A percentile compares a stretch with the other conserved stretches of the same genome.
Conservation (phyloP, 2,888 invertebrate genomes). For the Eudasyphora cyanicolor region DNA sequence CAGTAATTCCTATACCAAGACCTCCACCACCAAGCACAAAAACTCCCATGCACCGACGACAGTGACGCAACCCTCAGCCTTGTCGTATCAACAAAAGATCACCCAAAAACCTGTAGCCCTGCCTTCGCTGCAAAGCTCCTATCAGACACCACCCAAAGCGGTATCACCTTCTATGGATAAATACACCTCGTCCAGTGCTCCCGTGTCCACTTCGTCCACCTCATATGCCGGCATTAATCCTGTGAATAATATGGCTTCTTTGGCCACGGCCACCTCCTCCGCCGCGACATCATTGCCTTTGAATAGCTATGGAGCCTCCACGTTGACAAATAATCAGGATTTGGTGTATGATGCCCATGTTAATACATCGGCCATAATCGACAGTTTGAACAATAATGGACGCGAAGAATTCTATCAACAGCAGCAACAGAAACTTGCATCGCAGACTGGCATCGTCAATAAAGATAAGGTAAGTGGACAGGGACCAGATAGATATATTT, state of each 20-base stretch:
- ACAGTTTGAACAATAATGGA: constrained; percentile 78
- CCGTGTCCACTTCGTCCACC: constrained; percentile 46
- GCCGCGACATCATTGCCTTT: constrained; percentile 56
- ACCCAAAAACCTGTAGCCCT: constrained; percentile 65
- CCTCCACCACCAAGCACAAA: constrained; percentile 71
- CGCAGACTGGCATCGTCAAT: constrained; percentile 57
- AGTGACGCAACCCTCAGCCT: constrained; percentile 65
- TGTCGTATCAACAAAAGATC: constrained; percentile 66
- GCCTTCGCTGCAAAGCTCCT: constrained; percentile 60
- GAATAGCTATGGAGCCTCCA: constrained; percentile 55
- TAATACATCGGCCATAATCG: constrained; percentile 79
- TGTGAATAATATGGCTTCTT: constrained; percentile 66
- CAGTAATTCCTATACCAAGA: constrained; percentile 53
- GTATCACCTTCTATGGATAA: constrained; percentile 61
- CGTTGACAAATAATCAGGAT: constrained; percentile 66
- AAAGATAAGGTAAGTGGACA: constrained; percentile 60
- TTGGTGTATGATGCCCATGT: constrained; percentile 78
- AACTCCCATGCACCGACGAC: constrained; percentile 62
- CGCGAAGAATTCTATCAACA: constrained; percentile 78
- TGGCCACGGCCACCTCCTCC: constrained; percentile 62
- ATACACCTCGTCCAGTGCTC: constrained; percentile 31
- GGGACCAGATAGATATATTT: constrained; percentile 10
- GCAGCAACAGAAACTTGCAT: constrained; percentile 48
- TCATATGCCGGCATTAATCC: constrained; percentile 68
- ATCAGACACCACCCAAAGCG: constrained; percentile 61